These are phyloP conservation scores for Trialeurodes vaporariorum DNA, from an alignment of 1,140 invertebrate species.

Conservation along the genomic window DNA sequence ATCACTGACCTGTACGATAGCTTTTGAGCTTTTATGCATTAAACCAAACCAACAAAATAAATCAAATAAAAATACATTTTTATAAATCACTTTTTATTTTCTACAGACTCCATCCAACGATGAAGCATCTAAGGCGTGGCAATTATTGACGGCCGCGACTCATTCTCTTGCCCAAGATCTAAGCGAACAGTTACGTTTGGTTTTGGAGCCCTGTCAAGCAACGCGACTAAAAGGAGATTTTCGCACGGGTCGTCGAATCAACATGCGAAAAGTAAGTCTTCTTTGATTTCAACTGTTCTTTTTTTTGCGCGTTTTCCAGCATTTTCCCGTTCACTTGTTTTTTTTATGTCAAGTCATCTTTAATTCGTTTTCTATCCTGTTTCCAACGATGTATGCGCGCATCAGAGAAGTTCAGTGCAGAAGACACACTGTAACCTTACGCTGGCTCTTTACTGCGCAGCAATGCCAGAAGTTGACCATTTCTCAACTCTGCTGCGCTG, in stretches of 20 bases:
- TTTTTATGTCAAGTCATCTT: no score
- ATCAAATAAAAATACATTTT: slow-evolving; percentile 10
- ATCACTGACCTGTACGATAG: background rate
- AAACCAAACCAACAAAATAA: background rate
- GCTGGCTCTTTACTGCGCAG: no score
- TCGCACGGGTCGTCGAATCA: slow-evolving; percentile 89
- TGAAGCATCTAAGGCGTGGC: slow-evolving; percentile 43
- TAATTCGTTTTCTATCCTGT: no score
- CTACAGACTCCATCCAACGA: slow-evolving; percentile 34
- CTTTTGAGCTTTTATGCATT: background rate
- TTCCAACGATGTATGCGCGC: no score
- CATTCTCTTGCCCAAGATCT: slow-evolving; percentile 68
- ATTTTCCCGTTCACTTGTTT: no score
- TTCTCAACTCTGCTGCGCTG: no score
- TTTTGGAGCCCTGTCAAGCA: slow-evolving; percentile 89
- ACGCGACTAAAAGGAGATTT: slow-evolving; percentile 89
- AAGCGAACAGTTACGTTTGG: slow-evolving; percentile 83
- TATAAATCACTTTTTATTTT: background rate
- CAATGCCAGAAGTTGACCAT: no score
- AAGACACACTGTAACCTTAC: no score
- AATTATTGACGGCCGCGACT: slow-evolving; percentile 45
- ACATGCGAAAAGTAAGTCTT: slow-evolving; percentile 75
- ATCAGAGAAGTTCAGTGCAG: no score
- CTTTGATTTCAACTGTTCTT: no score
- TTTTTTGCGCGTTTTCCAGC: no score